Conservation (phyloP, 64 coral and sea anemone genomes). For the Catalaphyllia jardinei region DNA sequence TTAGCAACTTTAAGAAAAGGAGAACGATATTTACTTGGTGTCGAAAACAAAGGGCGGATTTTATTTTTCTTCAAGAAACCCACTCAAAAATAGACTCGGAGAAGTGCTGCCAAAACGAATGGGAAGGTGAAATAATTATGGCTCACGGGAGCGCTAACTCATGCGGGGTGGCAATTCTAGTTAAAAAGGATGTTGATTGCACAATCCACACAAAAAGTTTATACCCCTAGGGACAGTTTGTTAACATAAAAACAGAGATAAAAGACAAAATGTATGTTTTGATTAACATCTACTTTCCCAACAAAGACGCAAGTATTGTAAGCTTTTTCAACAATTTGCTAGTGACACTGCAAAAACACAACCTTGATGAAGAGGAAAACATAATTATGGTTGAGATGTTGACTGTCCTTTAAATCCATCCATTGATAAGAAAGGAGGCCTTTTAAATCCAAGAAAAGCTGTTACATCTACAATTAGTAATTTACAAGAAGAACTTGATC, state of each 20-base stretch:
- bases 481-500: slow-evolving; percentile 5
- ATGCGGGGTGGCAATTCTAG: slow-evolving; percentile 3
- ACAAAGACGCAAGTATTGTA: not conserved
- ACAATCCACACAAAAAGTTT: not conserved
- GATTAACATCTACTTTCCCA: slow-evolving; percentile 18
- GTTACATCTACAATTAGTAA: not conserved
- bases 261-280: slow-evolving; percentile 1
- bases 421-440: too few species aligned
- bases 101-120: not conserved
- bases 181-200: slow-evolving; percentile 4
- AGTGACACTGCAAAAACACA: too few species aligned
- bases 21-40: slow-evolving; percentile 30
- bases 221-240: not conserved
- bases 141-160: not conserved
- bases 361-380: too few species aligned
- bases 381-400: too few species aligned
- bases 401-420: too few species aligned
- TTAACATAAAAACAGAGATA: not conserved
- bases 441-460: too few species aligned
- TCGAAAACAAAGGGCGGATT: not conserved
- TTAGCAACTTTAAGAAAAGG: too few species aligned
- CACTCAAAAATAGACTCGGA: not conserved
- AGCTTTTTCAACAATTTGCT: not conserved
- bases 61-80: slow-evolving; percentile 27
- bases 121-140: slow-evolving; percentile 12